phyloP scores from a whole-genome alignment of 2,888 invertebrate genomes.

The Corythucha ciliata region DNA sequence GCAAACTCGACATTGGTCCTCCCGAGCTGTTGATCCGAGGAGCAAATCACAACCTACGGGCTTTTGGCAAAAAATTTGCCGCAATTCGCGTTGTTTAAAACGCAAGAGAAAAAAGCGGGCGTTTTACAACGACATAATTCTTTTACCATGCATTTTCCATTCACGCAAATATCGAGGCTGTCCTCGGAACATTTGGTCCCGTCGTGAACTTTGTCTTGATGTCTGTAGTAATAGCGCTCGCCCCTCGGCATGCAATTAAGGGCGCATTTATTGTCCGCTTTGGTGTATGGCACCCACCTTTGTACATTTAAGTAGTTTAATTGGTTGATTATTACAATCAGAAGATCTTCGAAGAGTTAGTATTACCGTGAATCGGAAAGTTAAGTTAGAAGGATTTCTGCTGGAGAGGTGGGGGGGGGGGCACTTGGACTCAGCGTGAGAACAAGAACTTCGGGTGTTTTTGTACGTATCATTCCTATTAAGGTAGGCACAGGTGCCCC shows the following conservation, averaged over 20 bases:
- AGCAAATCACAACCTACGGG: slow-evolving; percentile 91
- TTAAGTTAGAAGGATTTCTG: no score
- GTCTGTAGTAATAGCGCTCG: slow-evolving; percentile 83
- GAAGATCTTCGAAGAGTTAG: no score
- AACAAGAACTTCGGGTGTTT: no score
- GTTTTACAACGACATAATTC: neutral
- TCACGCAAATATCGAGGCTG: slow-evolving; percentile 83
- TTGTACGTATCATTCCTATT: no score
- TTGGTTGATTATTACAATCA: no score
- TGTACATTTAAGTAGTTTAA: no score
- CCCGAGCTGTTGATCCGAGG: slow-evolving; percentile 74
- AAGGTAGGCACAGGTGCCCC: no score
- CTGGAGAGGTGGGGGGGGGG: no score
- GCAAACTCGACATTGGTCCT: slow-evolving; percentile 86
- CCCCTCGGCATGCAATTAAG: slow-evolving; percentile 90
- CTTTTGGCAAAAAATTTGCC: slow-evolving; percentile 45
- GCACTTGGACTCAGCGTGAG: no score
- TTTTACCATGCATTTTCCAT: slow-evolving; percentile 80
- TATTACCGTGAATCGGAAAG: no score
- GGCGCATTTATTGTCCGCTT: slow-evolving; percentile 83
- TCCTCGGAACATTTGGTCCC: slow-evolving; percentile 75
- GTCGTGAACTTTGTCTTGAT: slow-evolving; percentile 69
- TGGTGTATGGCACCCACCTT: slow-evolving; percentile 82
- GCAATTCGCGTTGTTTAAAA: neutral
- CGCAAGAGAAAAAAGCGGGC: neutral